Base-by-base conservation (phyloP, 1,140 invertebrate genomes). In the Chionoecetes opilio region DNA sequence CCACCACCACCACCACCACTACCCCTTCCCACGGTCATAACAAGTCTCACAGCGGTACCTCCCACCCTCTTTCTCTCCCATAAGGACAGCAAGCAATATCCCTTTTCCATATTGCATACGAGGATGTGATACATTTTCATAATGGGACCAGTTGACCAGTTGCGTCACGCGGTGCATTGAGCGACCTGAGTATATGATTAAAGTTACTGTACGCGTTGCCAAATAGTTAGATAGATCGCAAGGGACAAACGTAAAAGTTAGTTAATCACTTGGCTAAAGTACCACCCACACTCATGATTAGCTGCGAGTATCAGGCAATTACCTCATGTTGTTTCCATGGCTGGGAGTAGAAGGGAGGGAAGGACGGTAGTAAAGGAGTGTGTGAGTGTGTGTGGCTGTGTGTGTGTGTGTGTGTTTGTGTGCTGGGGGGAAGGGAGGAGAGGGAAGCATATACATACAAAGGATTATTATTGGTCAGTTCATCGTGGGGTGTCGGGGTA, bases 381-480 rank as follows among this genome's bases (percentile, higher is more conserved):
- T 6, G 26, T n/a, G 63, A 21, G 63, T n/a, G 63, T 75, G n/a
- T n/a, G n/a, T n/a, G n/a, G n/a, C n/a, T n/a, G n/a, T n/a, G n/a
- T n/a, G n/a, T n/a, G n/a, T n/a, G n/a, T n/a, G n/a, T n/a, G n/a
- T n/a, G n/a, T n/a, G n/a, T n/a, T n/a, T n/a, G n/a, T n/a, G n/a
- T n/a, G n/a, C n/a, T n/a, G n/a, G n/a, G n/a, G n/a, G n/a, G n/a
- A n/a, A 53, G 46, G 46, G 46, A 9, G 46, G 8, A 53, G 21
- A 14, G 46, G 46, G 46, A 53, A 17, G 46, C 21, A n/a, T 26
- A 75, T n/a, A 5, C 63, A 21, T 75, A 75, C 63, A 75, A 75
- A 75, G 63, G 63, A 26, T 75, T 75, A 75, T 75, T 26, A 75
- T 75, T 75, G 63, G 63, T 75, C 63, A 75, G 63, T 26, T 75